These are phyloP conservation scores for Lophius americanus DNA, from an alignment of 2,797 vertebrate genomes.

Conservation along the genomic window DNA sequence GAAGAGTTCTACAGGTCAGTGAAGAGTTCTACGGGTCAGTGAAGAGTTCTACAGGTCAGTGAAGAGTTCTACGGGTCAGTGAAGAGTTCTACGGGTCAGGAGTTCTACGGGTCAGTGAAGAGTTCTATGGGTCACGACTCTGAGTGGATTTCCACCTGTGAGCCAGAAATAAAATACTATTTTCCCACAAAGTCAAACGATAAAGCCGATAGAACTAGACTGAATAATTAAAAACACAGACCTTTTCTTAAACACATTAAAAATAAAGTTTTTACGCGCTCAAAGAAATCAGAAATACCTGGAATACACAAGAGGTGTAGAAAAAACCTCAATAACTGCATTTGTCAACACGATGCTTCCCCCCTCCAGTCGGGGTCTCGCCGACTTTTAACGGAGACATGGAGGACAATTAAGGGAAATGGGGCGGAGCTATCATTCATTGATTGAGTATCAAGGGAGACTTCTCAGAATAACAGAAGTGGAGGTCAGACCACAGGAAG, in stretches of 20 bases:
- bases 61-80: too few relatives aligned
- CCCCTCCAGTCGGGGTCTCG: conserved; percentile 52
- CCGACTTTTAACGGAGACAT: conserved; percentile 28
- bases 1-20: too few relatives aligned
- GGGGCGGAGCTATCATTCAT: conserved; percentile 28
- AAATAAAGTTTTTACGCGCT: conserved; percentile 15
- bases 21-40: too few relatives aligned
- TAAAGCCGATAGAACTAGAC: conserved; percentile 26
- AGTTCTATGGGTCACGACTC: conserved; percentile 8
- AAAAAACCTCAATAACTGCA: too few relatives aligned
- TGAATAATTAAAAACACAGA: conserved; percentile 19
- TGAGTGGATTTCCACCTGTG: conserved; percentile 53
- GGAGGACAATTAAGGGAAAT: conserved; percentile 33
- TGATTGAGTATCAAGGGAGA: conserved; percentile 29
- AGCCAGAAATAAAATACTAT: conserved; percentile 33
- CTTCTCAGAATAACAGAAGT: conserved; percentile 36
- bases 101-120: background rate
- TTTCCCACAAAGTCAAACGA: conserved; percentile 27
- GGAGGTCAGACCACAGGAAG: conserved; percentile 11
- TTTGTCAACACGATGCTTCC: too few relatives aligned
- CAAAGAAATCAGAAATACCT: conserved; percentile 18
- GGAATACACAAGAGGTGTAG: conserved; percentile 5
- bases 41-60: too few relatives aligned
- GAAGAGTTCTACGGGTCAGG: too few relatives aligned
- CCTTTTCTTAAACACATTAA: conserved; percentile 11